These are phyloP conservation scores for Conistra vaccinii DNA, from an alignment of 2,888 invertebrate species.

Conservation along the genomic window DNA sequence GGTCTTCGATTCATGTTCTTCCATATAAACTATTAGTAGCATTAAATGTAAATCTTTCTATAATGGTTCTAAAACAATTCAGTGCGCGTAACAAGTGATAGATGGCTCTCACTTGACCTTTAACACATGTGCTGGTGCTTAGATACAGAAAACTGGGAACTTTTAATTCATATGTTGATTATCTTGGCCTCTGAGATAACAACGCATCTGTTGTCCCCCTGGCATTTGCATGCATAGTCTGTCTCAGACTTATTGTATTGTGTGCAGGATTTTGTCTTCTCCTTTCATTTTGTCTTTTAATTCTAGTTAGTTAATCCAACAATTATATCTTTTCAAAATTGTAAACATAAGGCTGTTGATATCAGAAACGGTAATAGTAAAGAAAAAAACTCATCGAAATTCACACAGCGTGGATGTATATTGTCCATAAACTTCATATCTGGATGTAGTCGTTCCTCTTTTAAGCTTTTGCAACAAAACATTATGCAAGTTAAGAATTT, in stretches of 20 bases:
- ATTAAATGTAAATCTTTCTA: slow-evolving; percentile 27
- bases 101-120: slow-evolving; percentile 8
- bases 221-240: background rate
- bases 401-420: background rate
- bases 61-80: slow-evolving; percentile 25
- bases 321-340: too few species aligned
- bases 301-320: background rate
- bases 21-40: background rate
- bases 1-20: background rate
- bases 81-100: slow-evolving; percentile 20
- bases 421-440: background rate
- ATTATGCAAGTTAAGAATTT: background rate
- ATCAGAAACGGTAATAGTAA: background rate
- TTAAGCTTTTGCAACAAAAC: background rate
- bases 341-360: background rate
- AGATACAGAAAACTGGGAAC: background rate
- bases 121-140: background rate
- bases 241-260: background rate
- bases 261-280: background rate
- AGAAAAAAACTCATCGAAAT: background rate
- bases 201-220: background rate
- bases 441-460: background rate
- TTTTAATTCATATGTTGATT: background rate
- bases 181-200: background rate
- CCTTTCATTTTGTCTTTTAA: background rate